Percentiles rank a stretch among this genome's conserved stretches.
Conservation (phyloP, 1,140 invertebrate genomes). For the Zaprionus capensis region DNA sequence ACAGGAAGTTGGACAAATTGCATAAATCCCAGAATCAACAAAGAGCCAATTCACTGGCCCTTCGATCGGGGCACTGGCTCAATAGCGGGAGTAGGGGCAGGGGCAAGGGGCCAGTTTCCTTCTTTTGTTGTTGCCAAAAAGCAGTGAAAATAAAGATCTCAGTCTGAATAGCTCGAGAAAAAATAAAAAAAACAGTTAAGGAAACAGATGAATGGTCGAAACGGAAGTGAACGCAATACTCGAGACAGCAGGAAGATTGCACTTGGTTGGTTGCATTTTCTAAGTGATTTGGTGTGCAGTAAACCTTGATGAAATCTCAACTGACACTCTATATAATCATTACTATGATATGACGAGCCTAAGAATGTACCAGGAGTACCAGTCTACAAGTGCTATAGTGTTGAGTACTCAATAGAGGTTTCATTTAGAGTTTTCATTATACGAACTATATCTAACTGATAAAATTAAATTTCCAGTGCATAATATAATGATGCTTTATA, state of each 20-base stretch:
- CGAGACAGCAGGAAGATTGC: slow-evolving; percentile 7
- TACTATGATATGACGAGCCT: neutral
- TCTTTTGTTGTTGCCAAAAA: slow-evolving; percentile 49
- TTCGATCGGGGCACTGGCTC: neutral
- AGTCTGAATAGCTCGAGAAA: slow-evolving; percentile 21
- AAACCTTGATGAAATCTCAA: neutral
- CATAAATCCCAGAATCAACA: slow-evolving; percentile 46
- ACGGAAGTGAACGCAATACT: slow-evolving; percentile 47
- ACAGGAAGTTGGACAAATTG: slow-evolving; percentile 70
- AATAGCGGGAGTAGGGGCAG: neutral
- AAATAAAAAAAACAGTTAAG: slow-evolving; percentile 51
- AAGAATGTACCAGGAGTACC: no score
- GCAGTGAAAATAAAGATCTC: slow-evolving; percentile 30
- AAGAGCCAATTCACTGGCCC: slow-evolving; percentile 21
- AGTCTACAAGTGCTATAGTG: no score
- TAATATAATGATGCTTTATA: no score
- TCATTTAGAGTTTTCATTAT: no score
- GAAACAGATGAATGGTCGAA: slow-evolving; percentile 49
- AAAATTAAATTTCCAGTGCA: no score
- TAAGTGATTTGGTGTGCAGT: neutral
- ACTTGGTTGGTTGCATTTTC: slow-evolving; percentile 22
- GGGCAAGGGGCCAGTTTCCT: slow-evolving; percentile 20
- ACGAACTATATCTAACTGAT: no score
- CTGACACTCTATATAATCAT: neutral
- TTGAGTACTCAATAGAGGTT: no score